Base-by-base conservation (phyloP, 2,113 vertebrate genomes). In the Corythoichthys haematopterus region DNA sequence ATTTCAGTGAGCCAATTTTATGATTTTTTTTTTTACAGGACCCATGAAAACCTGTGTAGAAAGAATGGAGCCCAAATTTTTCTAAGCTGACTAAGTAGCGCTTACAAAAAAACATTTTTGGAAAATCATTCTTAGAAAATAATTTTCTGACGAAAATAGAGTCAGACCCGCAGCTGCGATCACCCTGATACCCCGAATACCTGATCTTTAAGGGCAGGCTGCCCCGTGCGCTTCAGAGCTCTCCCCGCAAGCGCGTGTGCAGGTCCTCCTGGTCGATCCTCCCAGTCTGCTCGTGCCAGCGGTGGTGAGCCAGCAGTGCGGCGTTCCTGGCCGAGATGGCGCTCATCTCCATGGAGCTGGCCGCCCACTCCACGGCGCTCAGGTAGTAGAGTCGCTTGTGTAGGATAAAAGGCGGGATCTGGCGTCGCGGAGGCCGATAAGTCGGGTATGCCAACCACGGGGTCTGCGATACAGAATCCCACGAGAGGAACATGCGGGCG, bases 291-390 rank as follows among this genome's bases (percentile, higher is more conserved):
- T 77, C 66, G 1, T 94, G 88, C 97, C 97, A 99, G 60, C 80
- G 95, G 75, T 98, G 94, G 70, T 93, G 93, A 4, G 95, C 94
- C 0, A 99, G 91, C 52, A 98, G 92, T 0, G 92, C 96, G 0
- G 88, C 73, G 1, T 99, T 99, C 56, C 94, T 90, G 68, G 93
- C 96, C 0, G 95, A 88, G 2, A 99, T 89, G 61, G 93, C 92
- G 0, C 93, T 95, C 93, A 98, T 94, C 83, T 99, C 97, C 94
- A 98, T 93, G 82, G 94, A 92, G 0, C 96, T 96, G 0, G 96
- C 96, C 0, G 88, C 93, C 71, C 90, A 92, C 88, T 98, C 97
- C 1, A 97, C 85, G 15, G 93, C 85, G 0, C 77, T 98, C 77
- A 97, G 74, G 84, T 97, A 96, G 87, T 98, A 99, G 3, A 98